A percentile compares a stretch with the other conserved stretches of the same genome.
Conservation (phyloP, 1,140 invertebrate genomes). For the Cardiocondyla obscurior region DNA sequence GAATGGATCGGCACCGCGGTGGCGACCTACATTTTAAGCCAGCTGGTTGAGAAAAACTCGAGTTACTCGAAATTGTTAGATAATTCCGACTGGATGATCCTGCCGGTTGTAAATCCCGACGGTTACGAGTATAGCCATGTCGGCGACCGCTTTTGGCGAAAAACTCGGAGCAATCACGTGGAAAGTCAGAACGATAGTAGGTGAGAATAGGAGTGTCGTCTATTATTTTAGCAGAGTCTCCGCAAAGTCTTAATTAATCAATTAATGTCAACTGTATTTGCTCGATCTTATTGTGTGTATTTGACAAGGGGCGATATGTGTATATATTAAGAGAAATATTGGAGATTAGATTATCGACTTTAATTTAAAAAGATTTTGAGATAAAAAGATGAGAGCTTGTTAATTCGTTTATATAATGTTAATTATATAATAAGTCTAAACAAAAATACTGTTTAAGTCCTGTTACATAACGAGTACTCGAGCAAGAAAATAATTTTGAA, state of each 20-base stretch:
- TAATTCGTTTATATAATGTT: neutral
- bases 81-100: slow-evolving; percentile 92
- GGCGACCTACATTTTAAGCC: slow-evolving; percentile 92
- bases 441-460: no score
- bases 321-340: neutral
- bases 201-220: slow-evolving; percentile 56
- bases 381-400: neutral
- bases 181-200: slow-evolving; percentile 77
- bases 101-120: slow-evolving; percentile 93
- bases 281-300: neutral
- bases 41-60: slow-evolving; percentile 90
- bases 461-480: neutral
- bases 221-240: neutral
- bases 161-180: slow-evolving; percentile 87
- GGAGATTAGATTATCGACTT: neutral
- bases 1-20: slow-evolving; percentile 97
- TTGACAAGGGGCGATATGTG: neutral
- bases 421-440: slow-evolving; percentile 9
- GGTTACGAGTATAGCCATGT: slow-evolving; percentile 93
- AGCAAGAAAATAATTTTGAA: neutral
- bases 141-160: slow-evolving; percentile 91
- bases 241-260: neutral
- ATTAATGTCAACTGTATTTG: neutral
- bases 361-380: neutral
- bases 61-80: slow-evolving; percentile 88